Conservation (phyloP, 2,113 vertebrate genomes). For the Aphyosemion australe region DNA sequence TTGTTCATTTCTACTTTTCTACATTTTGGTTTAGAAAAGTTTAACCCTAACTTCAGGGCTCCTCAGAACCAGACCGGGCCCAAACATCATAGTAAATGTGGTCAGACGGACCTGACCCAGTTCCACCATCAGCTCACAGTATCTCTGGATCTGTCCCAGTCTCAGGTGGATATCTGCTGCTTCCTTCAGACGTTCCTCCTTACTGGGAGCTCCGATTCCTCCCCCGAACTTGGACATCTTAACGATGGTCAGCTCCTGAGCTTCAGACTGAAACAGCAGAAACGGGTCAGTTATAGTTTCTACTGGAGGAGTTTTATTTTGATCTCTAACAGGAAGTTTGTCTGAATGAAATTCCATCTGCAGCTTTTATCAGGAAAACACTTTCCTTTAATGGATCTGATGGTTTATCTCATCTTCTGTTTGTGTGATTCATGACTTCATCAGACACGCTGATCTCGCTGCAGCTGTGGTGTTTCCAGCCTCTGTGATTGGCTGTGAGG, state of each 20-base stretch:
- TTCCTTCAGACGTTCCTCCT: conserved; percentile 93
- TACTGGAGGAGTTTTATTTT: no score
- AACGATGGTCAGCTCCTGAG: conserved; percentile 95
- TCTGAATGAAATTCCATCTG: no score
- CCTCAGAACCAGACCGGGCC: not conserved
- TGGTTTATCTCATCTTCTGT: no score
- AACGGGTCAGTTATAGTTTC: not conserved
- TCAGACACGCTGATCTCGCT: no score
- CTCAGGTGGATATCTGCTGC: conserved; percentile 94
- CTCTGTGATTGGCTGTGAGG: not conserved
- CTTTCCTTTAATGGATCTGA: no score
- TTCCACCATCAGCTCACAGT: conserved; percentile 98
- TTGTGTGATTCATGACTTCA: no score
- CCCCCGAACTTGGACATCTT: conserved; percentile 98
- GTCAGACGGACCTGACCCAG: conserved; percentile 93
- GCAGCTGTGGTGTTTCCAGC: no score
- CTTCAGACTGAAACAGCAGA: conserved; percentile 85
- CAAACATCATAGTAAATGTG: no score
- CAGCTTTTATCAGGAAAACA: no score
- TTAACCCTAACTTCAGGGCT: not conserved
- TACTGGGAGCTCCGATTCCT: conserved; percentile 93
- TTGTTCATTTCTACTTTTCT: no score
- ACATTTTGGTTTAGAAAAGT: no score
- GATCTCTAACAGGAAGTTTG: no score
- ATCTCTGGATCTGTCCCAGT: conserved; percentile 94